Evolutionary conservation across 2,888 invertebrate genomes (phyloP).

Genomic region (Habroteleia sp.): DNA sequence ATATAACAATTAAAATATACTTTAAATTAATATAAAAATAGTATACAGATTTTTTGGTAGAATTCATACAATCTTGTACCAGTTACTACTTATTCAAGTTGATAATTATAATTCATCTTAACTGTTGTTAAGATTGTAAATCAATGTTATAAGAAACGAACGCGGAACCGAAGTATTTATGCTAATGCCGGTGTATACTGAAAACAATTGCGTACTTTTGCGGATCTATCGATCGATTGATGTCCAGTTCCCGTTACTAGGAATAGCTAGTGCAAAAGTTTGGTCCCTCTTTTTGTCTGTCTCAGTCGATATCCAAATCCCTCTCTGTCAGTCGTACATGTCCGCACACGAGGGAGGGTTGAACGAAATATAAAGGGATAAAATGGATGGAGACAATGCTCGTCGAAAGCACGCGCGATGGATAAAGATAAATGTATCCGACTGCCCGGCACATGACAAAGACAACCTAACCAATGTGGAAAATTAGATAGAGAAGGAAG

Average conservation of each 20-base stretch:
- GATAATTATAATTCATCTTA: too few relatives aligned
- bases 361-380: conserved; percentile 65
- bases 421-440: conserved; percentile 35
- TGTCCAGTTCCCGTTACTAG: conserved; percentile 70
- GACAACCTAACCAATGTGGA: conserved; percentile 53
- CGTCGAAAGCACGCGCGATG: conserved; percentile 24
- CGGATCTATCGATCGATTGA: conserved; percentile 65
- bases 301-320: conserved; percentile 12
- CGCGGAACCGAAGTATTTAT: too few relatives aligned
- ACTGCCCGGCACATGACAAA: conserved; percentile 42
- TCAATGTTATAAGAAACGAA: too few relatives aligned
- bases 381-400: conserved; percentile 60
- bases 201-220: conserved; percentile 40
- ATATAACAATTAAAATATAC: too few relatives aligned
- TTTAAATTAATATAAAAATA: too few relatives aligned
- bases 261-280: conserved; percentile 67
- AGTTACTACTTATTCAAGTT: too few relatives aligned
- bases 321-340: conserved; percentile 28
- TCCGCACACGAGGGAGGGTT: conserved; percentile 44
- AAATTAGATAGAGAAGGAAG: conserved; percentile 61
- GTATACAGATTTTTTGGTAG: too few relatives aligned
- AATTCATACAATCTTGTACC: neutral
- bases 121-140: too few relatives aligned
- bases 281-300: conserved; percentile 28
- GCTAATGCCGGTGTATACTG: too few relatives aligned